phyloP scores from a whole-genome alignment of 2,797 vertebrate species.

The Anguilla pacifica region DNA sequence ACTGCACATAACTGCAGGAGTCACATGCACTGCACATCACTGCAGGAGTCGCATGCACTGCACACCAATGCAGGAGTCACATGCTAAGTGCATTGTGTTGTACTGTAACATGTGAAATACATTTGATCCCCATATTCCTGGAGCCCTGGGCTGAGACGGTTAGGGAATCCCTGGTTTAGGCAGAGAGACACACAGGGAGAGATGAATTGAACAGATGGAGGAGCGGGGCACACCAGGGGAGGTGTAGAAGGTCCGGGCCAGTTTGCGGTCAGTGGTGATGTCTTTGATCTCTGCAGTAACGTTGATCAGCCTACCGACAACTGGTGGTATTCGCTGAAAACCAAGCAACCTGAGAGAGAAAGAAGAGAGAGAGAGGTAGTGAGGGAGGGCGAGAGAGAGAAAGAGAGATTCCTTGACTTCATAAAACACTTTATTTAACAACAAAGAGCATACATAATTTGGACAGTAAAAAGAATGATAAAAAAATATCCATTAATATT shows the following conservation, averaged over 20 bases:
- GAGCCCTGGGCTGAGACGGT: background rate
- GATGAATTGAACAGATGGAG: background rate
- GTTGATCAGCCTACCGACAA: slow-evolving; percentile 76
- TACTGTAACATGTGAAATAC: no score
- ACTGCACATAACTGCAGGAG: no score
- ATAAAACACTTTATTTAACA: no score
- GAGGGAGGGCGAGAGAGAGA: background rate
- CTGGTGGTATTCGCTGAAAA: slow-evolving; percentile 80
- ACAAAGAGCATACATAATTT: no score
- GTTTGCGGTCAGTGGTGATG: slow-evolving; percentile 77
- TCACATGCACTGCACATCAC: no score
- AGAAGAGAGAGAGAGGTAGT: background rate
- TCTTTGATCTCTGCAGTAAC: slow-evolving; percentile 78
- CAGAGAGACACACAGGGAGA: background rate
- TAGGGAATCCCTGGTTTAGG: background rate
- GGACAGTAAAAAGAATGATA: no score
- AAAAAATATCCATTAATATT: no score
- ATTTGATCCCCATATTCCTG: background rate
- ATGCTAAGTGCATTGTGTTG: no score
- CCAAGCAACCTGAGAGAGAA: slow-evolving; percentile 72
- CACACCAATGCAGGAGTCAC: no score
- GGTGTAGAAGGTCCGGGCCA: slow-evolving; percentile 80
- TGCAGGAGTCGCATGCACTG: no score
- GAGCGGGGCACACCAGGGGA: slow-evolving; percentile 69
- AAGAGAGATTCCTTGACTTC: background rate